These are phyloP conservation scores for Magallana angulata DNA, from an alignment of 1,140 invertebrate species.

Conservation along the genomic window DNA sequence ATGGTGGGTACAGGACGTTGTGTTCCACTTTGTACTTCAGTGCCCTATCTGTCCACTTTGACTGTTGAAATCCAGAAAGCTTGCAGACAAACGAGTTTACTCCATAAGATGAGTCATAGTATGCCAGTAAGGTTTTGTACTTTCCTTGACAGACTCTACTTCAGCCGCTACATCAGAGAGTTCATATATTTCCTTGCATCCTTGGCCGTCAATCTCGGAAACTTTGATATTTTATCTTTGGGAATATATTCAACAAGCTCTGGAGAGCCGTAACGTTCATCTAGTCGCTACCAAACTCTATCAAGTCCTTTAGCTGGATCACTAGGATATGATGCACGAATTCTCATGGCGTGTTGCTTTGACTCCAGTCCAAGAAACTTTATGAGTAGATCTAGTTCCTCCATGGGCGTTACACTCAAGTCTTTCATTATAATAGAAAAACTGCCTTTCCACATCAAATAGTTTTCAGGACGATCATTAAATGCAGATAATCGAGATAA, in stretches of 20 bases:
- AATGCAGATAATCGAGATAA: neutral
- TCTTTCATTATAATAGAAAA: neutral
- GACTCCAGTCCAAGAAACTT: slow-evolving; percentile 28
- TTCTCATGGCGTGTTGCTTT: neutral
- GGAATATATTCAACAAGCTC: slow-evolving; percentile 48
- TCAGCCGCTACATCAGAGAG: slow-evolving; percentile 55
- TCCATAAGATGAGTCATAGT: slow-evolving; percentile 57
- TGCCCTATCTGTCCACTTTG: slow-evolving; percentile 58
- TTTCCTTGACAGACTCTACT: slow-evolving; percentile 50
- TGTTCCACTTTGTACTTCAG: slow-evolving; percentile 51
- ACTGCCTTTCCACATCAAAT: slow-evolving; percentile 19
- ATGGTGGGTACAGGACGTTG: slow-evolving; percentile 56
- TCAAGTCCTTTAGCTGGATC: slow-evolving; percentile 10
- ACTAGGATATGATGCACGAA: neutral
- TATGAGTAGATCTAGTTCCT: slow-evolving; percentile 7
- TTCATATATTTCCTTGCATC: slow-evolving; percentile 52
- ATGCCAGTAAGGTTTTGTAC: slow-evolving; percentile 45
- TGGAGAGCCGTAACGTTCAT: slow-evolving; percentile 55
- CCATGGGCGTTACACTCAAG: slow-evolving; percentile 12
- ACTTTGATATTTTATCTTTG: slow-evolving; percentile 41
- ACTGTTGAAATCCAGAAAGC: slow-evolving; percentile 50
- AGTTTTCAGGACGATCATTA: neutral
- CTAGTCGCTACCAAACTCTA: slow-evolving; percentile 54
- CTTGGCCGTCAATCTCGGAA: slow-evolving; percentile 49
- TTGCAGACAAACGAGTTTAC: slow-evolving; percentile 58